Percentiles rank a stretch among this genome's conserved stretches.
Conservation (phyloP, 2,888 invertebrate species). For the Maniola hyperantus region DNA sequence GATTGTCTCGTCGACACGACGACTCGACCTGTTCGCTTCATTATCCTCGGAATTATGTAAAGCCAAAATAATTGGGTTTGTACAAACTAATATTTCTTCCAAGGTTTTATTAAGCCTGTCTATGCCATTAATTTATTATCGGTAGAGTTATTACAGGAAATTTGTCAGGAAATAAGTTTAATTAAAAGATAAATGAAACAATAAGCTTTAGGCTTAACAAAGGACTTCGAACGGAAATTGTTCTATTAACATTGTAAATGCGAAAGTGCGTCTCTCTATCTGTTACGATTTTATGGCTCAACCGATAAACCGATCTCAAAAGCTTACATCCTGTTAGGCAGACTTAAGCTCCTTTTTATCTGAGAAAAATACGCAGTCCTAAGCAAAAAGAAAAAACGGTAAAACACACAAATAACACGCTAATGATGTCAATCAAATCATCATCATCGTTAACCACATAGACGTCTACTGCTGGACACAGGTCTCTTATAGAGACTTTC, state of each 20-base stretch:
- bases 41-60: conserved; percentile 4
- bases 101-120: not conserved
- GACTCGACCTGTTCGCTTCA: not conserved
- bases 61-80: not conserved
- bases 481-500: no score
- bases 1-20: no score
- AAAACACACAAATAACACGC: not conserved
- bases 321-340: no score
- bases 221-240: no score
- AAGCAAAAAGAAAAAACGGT: no score
- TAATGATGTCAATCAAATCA: no score
- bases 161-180: not conserved
- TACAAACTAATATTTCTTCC: not conserved
- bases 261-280: not conserved
- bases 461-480: no score
- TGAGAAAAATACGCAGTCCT: no score
- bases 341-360: no score
- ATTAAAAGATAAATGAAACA: not conserved
- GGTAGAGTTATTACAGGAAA: not conserved
- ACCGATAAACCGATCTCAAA: not conserved
- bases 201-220: not conserved
- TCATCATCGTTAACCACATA: no score
- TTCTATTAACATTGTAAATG: not conserved
- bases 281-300: not conserved
- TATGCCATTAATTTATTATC: not conserved